Conservation (phyloP, 2,888 invertebrate species). For the Lasius fuliginosus region DNA sequence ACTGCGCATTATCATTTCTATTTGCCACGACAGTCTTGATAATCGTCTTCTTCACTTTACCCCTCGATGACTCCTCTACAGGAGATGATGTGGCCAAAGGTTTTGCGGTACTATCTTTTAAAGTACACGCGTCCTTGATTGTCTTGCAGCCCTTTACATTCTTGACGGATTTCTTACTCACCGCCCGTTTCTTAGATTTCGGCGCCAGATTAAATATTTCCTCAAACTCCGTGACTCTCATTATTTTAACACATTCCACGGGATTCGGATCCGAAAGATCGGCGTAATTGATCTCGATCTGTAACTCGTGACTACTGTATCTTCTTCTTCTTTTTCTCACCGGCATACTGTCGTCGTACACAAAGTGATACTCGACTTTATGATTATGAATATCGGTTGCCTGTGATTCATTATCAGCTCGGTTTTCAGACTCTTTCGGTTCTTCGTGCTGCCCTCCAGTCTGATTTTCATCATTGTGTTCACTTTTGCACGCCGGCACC, state of each 20-base stretch:
- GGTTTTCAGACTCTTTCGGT: neutral
- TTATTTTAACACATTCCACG: slow-evolving; percentile 64
- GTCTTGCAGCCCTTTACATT: slow-evolving; percentile 52
- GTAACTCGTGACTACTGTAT: slow-evolving; percentile 77
- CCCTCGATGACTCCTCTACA: slow-evolving; percentile 56
- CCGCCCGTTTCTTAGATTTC: slow-evolving; percentile 70
- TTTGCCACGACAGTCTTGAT: slow-evolving; percentile 32
- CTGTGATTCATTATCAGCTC: neutral
- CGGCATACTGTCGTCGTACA: slow-evolving; percentile 78
- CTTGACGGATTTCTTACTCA: slow-evolving; percentile 60
- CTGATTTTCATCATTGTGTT: slow-evolving; percentile 20
- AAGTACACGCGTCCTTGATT: slow-evolving; percentile 40
- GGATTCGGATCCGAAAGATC: slow-evolving; percentile 71
- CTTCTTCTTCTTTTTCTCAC: slow-evolving; percentile 77
- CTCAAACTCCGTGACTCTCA: slow-evolving; percentile 77
- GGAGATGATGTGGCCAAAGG: slow-evolving; percentile 82
- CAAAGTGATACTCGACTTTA: slow-evolving; percentile 71
- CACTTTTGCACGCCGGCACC: slow-evolving; percentile 74
- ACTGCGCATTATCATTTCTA: slow-evolving; percentile 30
- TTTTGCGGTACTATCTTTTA: slow-evolving; percentile 62
- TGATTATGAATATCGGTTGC: neutral
- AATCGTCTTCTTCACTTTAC: slow-evolving; percentile 62
- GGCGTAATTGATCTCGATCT: slow-evolving; percentile 70
- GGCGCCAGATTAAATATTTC: slow-evolving; percentile 80
- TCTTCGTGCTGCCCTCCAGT: neutral